Base-by-base conservation (phyloP, 1,140 invertebrate genomes). In the Theocolax elegans region DNA sequence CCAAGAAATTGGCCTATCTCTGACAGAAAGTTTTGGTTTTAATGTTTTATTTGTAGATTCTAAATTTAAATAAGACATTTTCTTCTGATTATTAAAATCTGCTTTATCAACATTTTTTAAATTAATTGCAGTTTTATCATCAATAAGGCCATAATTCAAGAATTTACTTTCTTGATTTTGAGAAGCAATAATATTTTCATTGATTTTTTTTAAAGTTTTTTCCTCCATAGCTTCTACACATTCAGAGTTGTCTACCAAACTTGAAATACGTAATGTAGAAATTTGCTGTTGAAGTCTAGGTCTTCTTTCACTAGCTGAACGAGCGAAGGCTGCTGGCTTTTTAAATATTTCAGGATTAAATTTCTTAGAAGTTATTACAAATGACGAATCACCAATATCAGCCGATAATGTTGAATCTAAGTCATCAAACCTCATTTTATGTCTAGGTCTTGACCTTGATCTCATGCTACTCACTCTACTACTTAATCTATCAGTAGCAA, bases 351-450 rank as follows among this genome's bases (percentile, higher is more conserved):
- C 44, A 3, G 83, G 82, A 76, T 85, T 77, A 64, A 85, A 84
- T 56, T 79, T 82, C 17, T 69, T 79, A 0, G 83, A 81, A 6
- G 84, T 85, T 10, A 79, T 69, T 3, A 78, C 62, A 25, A 80
- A 82, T 0, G 81, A 81, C 0, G 79, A 77, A 31, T 85, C 84
- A 13, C 80, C 80, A 54, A 80, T 68, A 25, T 82, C 82, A 2
- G 83, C 84, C 7, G 84, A 85, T 19, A 85, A 73, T 7, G 84
- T 84, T 3, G 83, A 83, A 72, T 84, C 79, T 27, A 85, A 66
- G 63, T 85, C 83, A 17, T 83, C 81, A 17, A 83, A 84, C 3
- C 56, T 71, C 0, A 79, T 59, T 67, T 77, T 84, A 0, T 75
- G 76, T 38, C 48, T 64, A 13, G 75, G 72, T 48, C 67, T 77